phyloP scores from a whole-genome alignment of 1,140 invertebrate species.

The Acromyrmex charruanus region DNA sequence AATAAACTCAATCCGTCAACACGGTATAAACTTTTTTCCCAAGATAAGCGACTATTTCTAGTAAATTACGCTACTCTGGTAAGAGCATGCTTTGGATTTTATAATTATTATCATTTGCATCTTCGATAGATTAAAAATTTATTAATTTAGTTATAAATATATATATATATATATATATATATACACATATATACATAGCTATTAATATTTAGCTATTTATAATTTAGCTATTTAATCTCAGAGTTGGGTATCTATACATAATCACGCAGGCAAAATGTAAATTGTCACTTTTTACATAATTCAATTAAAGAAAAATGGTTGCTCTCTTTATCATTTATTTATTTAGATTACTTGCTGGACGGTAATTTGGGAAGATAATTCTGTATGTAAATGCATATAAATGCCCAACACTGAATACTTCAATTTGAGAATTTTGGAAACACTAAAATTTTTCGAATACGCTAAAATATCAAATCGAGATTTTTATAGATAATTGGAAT shows the following conservation, averaged over 20 bases:
- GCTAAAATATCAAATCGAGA: not conserved
- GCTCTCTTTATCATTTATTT: conserved; percentile 22
- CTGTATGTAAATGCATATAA: not conserved
- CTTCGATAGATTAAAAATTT: conserved; percentile 7
- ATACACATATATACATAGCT: not conserved
- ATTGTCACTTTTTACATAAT: not conserved
- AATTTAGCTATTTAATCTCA: conserved; percentile 16
- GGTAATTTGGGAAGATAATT: not conserved
- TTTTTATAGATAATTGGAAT: conserved; percentile 35
- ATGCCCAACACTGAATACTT: not conserved
- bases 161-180: not conserved
- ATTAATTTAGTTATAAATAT: not conserved
- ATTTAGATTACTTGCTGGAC: not conserved
- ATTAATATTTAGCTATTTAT: conserved; percentile 2
- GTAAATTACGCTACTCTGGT: conserved; percentile 44
- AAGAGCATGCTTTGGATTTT: conserved; percentile 14
- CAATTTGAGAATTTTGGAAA: conserved; percentile 20
- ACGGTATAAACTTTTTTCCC: not conserved
- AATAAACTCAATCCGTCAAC: not conserved
- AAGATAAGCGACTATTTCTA: conserved; percentile 53
- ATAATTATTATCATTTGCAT: conserved; percentile 21
- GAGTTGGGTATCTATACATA: conserved; percentile 14
- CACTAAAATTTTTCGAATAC: not conserved
- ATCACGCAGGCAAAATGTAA: not conserved
- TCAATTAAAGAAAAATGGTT: not conserved